Percentiles rank a stretch among this genome's conserved stretches.
Evolutionary conservation across 2,113 vertebrate genomes (phyloP).

Genomic region (Synchiropus splendidus): DNA sequence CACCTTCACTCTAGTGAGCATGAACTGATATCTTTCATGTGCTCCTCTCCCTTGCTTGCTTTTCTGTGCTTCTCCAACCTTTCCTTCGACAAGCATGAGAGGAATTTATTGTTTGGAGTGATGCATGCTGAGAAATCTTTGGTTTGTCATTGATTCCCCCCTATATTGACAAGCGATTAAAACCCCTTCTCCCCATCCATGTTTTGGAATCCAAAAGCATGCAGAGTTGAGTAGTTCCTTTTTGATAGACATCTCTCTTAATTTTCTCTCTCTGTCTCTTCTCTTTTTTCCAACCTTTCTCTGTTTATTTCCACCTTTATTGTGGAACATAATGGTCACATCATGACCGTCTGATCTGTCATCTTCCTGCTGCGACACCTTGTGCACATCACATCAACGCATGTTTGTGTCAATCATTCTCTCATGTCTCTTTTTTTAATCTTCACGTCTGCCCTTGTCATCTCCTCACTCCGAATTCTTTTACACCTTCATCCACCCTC

Average conservation of each 20-base stretch:
- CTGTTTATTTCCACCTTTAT: slow-evolving; percentile 11
- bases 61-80: slow-evolving; percentile 18
- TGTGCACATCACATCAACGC: slow-evolving; percentile 5
- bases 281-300: slow-evolving; percentile 14
- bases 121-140: slow-evolving; percentile 17
- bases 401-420: background rate
- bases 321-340: background rate
- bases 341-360: slow-evolving; percentile 1
- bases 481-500: slow-evolving; percentile 1
- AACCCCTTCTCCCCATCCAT: slow-evolving; percentile 36
- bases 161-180: too few species aligned
- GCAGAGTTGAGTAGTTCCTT: slow-evolving; percentile 67
- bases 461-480: background rate
- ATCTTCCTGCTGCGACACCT: too few species aligned
- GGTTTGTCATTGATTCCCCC: background rate
- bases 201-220: slow-evolving; percentile 64
- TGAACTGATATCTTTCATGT: slow-evolving; percentile 4
- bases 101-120: background rate
- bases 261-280: slow-evolving; percentile 60
- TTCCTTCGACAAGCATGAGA: slow-evolving; percentile 28
- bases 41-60: too few species aligned
- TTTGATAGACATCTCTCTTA: slow-evolving; percentile 77
- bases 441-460: too few species aligned
- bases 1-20: slow-evolving; percentile 15
- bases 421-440: too few species aligned